These are phyloP conservation scores for Pocillopora damicornis DNA, from an alignment of 64 coral and sea anemone species.

Conservation along the genomic window DNA sequence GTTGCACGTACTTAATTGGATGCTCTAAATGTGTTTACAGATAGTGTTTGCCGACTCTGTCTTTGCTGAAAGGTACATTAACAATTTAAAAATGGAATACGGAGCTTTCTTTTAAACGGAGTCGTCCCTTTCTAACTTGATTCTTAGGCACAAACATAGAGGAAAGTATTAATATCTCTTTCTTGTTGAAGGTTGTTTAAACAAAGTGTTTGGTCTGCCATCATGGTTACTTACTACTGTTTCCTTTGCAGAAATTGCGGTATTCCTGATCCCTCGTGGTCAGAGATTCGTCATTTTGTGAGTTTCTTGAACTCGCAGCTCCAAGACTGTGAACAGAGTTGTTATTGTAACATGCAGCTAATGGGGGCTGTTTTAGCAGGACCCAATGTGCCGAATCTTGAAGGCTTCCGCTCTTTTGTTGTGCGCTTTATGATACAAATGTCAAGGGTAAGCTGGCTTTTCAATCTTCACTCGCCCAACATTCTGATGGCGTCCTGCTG, in stretches of 20 bases:
- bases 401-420: conserved; percentile 76
- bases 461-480: not conserved
- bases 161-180: too few relatives aligned
- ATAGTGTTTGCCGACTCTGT: too few relatives aligned
- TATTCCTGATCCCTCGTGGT: conserved; percentile 81
- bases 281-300: conserved; percentile 80
- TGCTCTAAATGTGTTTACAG: too few relatives aligned
- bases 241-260: conserved; percentile 67
- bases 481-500: too few relatives aligned
- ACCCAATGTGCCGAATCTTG: conserved; percentile 19
- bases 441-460: conserved; percentile 64
- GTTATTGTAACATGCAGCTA: conserved; percentile 51
- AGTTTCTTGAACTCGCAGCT: conserved; percentile 84
- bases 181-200: too few relatives aligned
- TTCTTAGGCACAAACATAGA: too few relatives aligned
- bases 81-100: too few relatives aligned
- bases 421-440: conserved; percentile 89
- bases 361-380: not conserved
- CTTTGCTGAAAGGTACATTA: too few relatives aligned
- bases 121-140: too few relatives aligned
- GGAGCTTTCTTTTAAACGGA: too few relatives aligned
- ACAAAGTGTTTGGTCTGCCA: too few relatives aligned
- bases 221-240: not conserved
- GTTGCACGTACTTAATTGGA: not conserved
- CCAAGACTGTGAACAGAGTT: conserved; percentile 68